Evolutionary conservation across 2,797 vertebrate genomes (phyloP), one percentile per base, ranked within the genome.

Genomic region (Danio choprae): DNA sequence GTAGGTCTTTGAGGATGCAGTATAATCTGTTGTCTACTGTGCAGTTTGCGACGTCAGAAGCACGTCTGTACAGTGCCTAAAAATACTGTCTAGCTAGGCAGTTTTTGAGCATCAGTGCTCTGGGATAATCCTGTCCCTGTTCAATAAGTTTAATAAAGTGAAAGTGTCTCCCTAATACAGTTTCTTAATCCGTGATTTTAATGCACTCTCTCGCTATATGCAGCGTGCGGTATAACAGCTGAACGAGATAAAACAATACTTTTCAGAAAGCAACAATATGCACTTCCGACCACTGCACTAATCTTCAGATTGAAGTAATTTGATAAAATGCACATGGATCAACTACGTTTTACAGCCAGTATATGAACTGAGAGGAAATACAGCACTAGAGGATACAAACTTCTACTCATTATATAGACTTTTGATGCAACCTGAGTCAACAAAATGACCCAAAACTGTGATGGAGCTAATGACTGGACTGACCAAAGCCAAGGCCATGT

Each of bases 101-200:
- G 51, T 67, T 67, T 29, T 77, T 67, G 74, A 56, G 63, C 40
- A 67, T 77, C 46, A 55, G 50, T 6, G 15, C 18, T 12, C 50
- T 44, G 38, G 46, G 51, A 77, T 77, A 77, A 77, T 67, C 51
- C 74, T 38, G 60, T 29, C 62, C 50, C 50, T 55, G 60, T n/a
- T 76, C 50, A 44, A 59, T 53, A 65, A 11, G 6, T 76, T 56
- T 44, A 67, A 67, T 56, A 44, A 77, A 36, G 16, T 77, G 40
- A 55, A 77, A 77, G 62, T 51, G 36, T 63, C n/a, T 75, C 58
- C 11, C 46, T 60, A 51, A 51, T 41, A 63, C 73, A 56, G 63
- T 67, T 77, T 46, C 63, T 77, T 56, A 77, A 77, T 67, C 63
- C 75, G 46, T 46, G 11, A 77, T 38, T 77, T 77, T 48, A 68